Conservation (phyloP, 2,797 vertebrate species). For the Austrolebias charrua region DNA sequence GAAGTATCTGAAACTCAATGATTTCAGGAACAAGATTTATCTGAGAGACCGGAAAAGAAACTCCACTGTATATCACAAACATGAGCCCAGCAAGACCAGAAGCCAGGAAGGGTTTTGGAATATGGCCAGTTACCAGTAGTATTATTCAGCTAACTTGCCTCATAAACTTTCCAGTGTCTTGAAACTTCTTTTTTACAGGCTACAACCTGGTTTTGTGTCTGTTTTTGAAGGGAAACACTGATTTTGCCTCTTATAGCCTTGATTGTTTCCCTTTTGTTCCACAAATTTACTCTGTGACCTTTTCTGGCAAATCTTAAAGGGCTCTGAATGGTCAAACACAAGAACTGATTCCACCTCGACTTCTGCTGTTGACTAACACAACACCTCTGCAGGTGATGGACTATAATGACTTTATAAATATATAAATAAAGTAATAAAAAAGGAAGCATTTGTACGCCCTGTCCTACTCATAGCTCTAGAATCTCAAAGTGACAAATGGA, state of each 20-base stretch:
- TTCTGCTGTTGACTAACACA: constrained; percentile 61
- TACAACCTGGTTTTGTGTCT: constrained; percentile 44
- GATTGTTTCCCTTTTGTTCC: constrained; percentile 39
- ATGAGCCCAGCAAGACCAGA: constrained; percentile 68
- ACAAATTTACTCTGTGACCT: constrained; percentile 66
- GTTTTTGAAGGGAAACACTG: constrained; percentile 54
- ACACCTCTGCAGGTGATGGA: constrained; percentile 62
- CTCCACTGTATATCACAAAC: constrained; percentile 71
- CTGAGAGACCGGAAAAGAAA: constrained; percentile 71
- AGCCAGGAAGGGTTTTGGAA: constrained; percentile 70
- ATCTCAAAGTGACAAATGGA: constrained; percentile 73
- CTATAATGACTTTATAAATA: constrained; percentile 81
- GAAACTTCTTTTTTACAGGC: constrained; percentile 51
- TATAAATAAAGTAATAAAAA: constrained; percentile 78
- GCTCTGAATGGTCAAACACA: constrained; percentile 77
- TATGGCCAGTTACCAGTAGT: constrained; percentile 11
- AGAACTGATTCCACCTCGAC: constrained; percentile 60
- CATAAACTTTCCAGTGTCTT: constrained; percentile 58
- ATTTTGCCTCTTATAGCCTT: constrained; percentile 54
- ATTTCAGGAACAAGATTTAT: constrained; percentile 62
- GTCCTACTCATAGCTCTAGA: constrained; percentile 80
- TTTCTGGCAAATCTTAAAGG: constrained; percentile 77
- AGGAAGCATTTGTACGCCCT: constrained; percentile 76
- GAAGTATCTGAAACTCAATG: constrained; percentile 13
- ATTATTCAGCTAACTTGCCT: constrained; percentile 56